These are phyloP conservation scores for Amblyornis subalaris DNA, from an alignment of 2,113 vertebrate genomes.

Conservation along the genomic window DNA sequence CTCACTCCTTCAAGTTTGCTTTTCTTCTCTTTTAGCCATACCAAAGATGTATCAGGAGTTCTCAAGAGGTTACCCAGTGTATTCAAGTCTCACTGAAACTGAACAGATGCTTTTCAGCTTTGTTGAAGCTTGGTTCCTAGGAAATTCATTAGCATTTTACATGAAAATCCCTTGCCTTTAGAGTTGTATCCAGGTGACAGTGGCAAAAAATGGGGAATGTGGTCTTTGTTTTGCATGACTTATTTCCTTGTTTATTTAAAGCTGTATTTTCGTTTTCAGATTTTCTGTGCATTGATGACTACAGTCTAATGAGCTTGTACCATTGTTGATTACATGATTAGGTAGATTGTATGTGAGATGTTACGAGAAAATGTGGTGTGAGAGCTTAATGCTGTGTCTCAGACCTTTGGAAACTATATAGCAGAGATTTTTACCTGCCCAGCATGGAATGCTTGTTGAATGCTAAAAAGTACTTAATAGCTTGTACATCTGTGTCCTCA, in stretches of 20 bases:
- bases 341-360: not conserved
- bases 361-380: not conserved
- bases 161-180: not conserved
- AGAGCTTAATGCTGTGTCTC: not conserved
- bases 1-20: not conserved
- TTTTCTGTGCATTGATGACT: not conserved
- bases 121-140: not conserved
- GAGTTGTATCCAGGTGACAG: not conserved
- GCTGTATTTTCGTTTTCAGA: not conserved
- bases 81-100: not conserved
- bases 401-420: not conserved
- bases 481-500: not conserved
- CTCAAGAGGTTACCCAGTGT: not conserved
- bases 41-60: not conserved
- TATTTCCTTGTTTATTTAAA: not conserved
- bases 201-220: not conserved
- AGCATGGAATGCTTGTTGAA: not conserved
- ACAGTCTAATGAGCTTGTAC: not conserved
- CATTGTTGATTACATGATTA: not conserved
- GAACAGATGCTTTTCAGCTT: constrained; percentile 10
- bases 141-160: constrained; percentile 30
- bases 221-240: not conserved
- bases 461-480: not conserved
- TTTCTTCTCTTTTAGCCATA: not conserved
- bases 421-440: not conserved